phyloP scores from a whole-genome alignment of 2,797 vertebrate species.

The Botia almorhae region DNA sequence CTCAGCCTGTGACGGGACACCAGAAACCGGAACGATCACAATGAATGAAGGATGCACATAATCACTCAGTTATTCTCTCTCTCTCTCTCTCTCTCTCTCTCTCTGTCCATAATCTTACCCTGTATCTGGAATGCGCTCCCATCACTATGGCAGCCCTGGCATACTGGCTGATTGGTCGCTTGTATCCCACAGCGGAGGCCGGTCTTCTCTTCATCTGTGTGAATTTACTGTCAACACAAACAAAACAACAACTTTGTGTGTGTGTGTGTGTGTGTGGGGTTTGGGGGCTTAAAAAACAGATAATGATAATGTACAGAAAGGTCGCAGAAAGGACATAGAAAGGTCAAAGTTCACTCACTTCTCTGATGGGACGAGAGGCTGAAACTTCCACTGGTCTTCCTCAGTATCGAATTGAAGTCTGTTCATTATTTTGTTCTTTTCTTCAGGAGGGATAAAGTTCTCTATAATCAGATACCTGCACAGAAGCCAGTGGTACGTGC shows the following conservation, averaged over 20 bases:
- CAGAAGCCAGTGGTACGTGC: not conserved
- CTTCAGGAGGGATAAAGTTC: slow-evolving; percentile 96
- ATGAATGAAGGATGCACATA: not conserved
- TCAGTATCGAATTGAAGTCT: slow-evolving; percentile 89
- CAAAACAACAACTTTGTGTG: slow-evolving; percentile 6
- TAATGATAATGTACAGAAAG: not conserved
- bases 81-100: slow-evolving; percentile 9
- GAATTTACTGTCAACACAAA: slow-evolving; percentile 73
- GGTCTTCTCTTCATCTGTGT: slow-evolving; percentile 92
- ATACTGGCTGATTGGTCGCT: slow-evolving; percentile 92
- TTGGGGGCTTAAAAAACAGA: not conserved
- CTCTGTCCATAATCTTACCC: slow-evolving; percentile 74
- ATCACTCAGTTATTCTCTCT: not conserved
- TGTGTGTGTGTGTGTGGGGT: not conserved
- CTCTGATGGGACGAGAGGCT: slow-evolving; percentile 86
- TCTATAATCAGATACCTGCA: slow-evolving; percentile 94
- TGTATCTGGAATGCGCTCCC: slow-evolving; percentile 90
- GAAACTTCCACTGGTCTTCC: slow-evolving; percentile 96
- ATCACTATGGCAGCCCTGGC: slow-evolving; percentile 91
- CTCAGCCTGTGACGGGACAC: slow-evolving; percentile 81
- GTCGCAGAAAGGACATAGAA: not conserved
- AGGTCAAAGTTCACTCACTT: slow-evolving; percentile 73
- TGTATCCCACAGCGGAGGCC: slow-evolving; percentile 91
- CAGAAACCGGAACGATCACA: not conserved
- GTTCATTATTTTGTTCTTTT: slow-evolving; percentile 98